phyloP scores from a whole-genome alignment of 2,113 vertebrate genomes.

The crab-eating macaque (Macaca fascicularis) region DNA sequence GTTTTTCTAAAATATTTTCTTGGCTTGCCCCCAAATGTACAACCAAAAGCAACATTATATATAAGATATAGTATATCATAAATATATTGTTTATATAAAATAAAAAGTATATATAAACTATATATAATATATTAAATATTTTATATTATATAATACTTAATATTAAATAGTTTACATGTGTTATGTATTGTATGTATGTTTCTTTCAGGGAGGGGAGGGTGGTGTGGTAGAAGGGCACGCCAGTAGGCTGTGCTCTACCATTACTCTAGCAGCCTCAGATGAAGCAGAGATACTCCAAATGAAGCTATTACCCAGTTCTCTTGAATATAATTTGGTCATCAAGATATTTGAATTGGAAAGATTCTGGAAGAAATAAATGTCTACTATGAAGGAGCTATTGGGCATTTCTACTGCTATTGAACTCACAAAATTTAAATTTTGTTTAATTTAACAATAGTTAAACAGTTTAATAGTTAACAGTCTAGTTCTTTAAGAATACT shows the following conservation, averaged over 20 bases:
- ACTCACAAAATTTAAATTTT: neutral
- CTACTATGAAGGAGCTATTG: neutral
- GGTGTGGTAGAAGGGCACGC: too few relatives aligned
- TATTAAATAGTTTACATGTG: too few relatives aligned
- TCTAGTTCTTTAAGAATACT: too few relatives aligned
- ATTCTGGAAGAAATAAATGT: neutral
- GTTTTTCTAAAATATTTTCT: neutral
- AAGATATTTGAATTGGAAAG: neutral
- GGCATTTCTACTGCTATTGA: neutral
- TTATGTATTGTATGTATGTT: neutral
- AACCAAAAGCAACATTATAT: neutral
- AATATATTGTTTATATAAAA: too few relatives aligned
- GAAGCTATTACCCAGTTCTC: neutral
- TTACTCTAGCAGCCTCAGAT: neutral
- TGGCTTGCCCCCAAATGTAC: neutral
- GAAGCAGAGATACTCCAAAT: neutral
- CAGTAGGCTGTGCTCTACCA: neutral
- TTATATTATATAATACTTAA: too few relatives aligned
- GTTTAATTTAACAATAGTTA: too few relatives aligned
- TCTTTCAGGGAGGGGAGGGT: too few relatives aligned
- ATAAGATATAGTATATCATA: too few relatives aligned
- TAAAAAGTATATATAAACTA: too few relatives aligned
- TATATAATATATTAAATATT: too few relatives aligned
- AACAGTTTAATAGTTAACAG: too few relatives aligned
- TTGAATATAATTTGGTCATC: neutral